Evolutionary conservation across 2,113 vertebrate genomes (phyloP), one percentile per base, ranked within the genome.

Genomic region (Oncorhynchus masou): DNA sequence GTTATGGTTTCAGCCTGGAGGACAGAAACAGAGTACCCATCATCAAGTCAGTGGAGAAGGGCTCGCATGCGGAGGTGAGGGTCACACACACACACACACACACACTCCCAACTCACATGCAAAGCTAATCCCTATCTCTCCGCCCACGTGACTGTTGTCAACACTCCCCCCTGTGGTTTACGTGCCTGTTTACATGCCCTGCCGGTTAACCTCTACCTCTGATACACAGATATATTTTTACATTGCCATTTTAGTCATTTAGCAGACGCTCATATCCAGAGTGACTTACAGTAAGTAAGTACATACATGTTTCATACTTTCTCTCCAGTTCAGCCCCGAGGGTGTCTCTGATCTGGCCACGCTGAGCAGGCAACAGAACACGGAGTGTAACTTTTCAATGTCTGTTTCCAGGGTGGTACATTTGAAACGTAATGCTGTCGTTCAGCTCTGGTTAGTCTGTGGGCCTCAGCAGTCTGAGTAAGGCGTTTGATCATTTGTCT

Each of bases 21-120:
- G 98, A 99, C 84, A 96, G 93, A 91, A 99, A 99, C 89, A 90
- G 95, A 80, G 93, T 97, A 25, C 97, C 96, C 59, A 98, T 99
- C 84, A 95, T 99, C 86, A 98, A 98, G 92, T 94, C 92, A 84
- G 96, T 99, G 87, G 97, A 99, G 88, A 97, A 94, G 85, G 95
- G 96, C 74, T 99, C 97, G 45, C 95, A 94, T 82, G 97, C 98
- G 51, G 98, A 99, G 96, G 98, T 99, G 92, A 91, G 20, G 0
- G 79, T 22, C 65, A 9, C 70, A 62, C 71, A 27, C 71, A 16
- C 65, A 4, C 31, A 48, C n/a, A n/a, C 64, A 8, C 73, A 66
- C 64, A 25, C 64, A 65, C 34, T 19, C 73, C 25, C 7, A 39
- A 7, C 34, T 39, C n/a, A 15, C 48, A 68, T 24, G 24, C 49